Evolutionary conservation across 2,113 vertebrate species (phyloP), one percentile per base, ranked within the genome.

Genomic region (Cariama cristata): DNA sequence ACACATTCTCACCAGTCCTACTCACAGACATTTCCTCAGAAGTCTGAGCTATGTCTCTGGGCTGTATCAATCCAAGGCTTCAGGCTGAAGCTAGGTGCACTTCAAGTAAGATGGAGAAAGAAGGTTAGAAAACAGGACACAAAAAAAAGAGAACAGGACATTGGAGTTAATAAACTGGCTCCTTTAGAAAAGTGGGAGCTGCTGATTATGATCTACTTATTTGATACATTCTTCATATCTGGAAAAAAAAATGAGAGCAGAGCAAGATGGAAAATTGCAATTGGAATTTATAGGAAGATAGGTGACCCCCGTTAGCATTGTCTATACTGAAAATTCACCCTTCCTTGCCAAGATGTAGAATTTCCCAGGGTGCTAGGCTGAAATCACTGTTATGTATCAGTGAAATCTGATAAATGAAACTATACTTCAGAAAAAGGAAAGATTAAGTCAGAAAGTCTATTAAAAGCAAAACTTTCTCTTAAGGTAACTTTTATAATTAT

Each of bases 1-100:
- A 4, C 4, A 35, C 1, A 2, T 52, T 76, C 27, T 86, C 44
- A 33, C 9, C 0, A 0, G 5, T 52, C 7, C 16, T 73, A 5
- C 20, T 76, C 35, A 69, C 14, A 81, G 18, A 71, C 12, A 45
- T 56, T 68, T 72, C 28, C 42, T 38, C 18, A 35, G 10, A 74
- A 71, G 13, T 62, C 14, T 76, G 15, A 80, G 4, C 8, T 77
- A 5, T 30, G 18, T 30, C 12, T 53, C 59, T 69, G n/a, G 14
- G 22, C 6, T 60, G 4, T 27, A 32, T 42, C 35, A 80, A 56
- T 47, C 12, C 13, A 40, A 52, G 30, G 10, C 4, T 74, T 77
- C n/a, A 30, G 5, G 22, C 6, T 56, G n/a, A 14, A 49, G 12
- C 3, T 52, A 45, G 3, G 2, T 33, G 5, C 17, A 12, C 14